A percentile compares a stretch with the other conserved stretches of the same genome.
Evolutionary conservation across 1,140 invertebrate species (phyloP).

Genomic region (Chironomus tepperi): DNA sequence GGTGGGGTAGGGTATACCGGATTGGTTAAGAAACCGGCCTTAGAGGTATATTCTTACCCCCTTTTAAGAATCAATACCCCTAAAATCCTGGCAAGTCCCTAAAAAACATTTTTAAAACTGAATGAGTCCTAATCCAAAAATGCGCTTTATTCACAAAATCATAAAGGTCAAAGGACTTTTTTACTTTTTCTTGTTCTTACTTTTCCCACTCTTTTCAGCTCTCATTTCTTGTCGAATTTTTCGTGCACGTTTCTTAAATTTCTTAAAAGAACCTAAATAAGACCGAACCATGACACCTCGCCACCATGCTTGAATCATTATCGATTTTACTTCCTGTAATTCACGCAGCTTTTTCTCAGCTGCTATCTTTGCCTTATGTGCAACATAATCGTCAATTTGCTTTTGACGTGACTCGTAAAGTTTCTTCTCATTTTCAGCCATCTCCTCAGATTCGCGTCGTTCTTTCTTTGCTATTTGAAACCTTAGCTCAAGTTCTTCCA

Average conservation of each 20-base stretch:
- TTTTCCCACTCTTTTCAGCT: neutral
- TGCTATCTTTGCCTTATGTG: neutral
- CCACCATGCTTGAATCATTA: slow-evolving; percentile 51
- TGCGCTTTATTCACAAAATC: too few relatives aligned
- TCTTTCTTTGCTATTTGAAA: neutral
- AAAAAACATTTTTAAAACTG: too few relatives aligned
- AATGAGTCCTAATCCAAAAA: too few relatives aligned
- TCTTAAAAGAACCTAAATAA: slow-evolving; percentile 47
- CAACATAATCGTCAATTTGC: neutral
- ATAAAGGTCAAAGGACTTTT: neutral
- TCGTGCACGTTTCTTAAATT: slow-evolving; percentile 39
- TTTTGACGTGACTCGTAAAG: neutral
- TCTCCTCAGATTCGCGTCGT: neutral
- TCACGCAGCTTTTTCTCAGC: neutral
- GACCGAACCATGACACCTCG: slow-evolving; percentile 49
- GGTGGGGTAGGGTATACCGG: too few relatives aligned
- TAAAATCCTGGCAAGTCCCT: too few relatives aligned
- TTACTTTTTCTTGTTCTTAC: neutral
- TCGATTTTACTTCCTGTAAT: neutral
- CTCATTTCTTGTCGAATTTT: slow-evolving; percentile 30
- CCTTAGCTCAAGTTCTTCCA: neutral
- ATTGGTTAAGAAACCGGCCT: too few relatives aligned
- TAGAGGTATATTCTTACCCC: too few relatives aligned
- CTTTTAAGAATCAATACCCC: too few relatives aligned
- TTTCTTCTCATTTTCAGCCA: neutral